Percentiles rank a stretch among this genome's conserved stretches.
Evolutionary conservation across 2,888 invertebrate species (phyloP).

Genomic region (Selenia dentaria): DNA sequence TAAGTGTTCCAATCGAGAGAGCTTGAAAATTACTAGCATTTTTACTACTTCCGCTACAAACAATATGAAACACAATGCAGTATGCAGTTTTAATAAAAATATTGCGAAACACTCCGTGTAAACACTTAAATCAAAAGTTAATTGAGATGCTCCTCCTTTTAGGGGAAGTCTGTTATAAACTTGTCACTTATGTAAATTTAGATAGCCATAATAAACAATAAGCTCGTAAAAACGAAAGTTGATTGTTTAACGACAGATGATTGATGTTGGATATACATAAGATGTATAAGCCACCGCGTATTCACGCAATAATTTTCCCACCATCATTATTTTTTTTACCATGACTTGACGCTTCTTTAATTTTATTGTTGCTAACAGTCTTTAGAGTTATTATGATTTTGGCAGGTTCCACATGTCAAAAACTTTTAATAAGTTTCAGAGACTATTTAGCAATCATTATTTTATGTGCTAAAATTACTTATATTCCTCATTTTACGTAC

Average conservation of each 20-base stretch:
- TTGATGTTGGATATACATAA: conserved; percentile 54
- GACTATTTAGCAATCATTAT: no score
- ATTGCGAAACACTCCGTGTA: conserved; percentile 14
- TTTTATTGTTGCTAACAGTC: conserved; percentile 7
- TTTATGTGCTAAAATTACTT: not conserved
- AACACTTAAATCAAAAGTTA: conserved; percentile 21
- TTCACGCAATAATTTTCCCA: conserved; percentile 51
- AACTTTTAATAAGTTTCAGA: no score
- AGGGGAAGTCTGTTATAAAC: conserved; percentile 33
- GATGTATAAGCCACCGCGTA: conserved; percentile 53
- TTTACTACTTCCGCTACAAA: no score
- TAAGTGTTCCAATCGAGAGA: no score
- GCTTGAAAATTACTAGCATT: no score
- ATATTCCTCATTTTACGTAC: not conserved
- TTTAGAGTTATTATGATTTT: conserved; percentile 13
- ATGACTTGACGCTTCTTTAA: conserved; percentile 20
- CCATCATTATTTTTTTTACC: conserved; percentile 30
- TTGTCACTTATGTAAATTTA: conserved; percentile 43
- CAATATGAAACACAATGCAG: not conserved
- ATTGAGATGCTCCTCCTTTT: conserved; percentile 33
- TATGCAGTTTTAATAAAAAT: conserved; percentile 1
- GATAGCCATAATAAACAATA: conserved; percentile 42
- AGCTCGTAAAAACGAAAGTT: conserved; percentile 61
- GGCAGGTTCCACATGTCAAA: no score
- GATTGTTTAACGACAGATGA: conserved; percentile 66